phyloP scores from a whole-genome alignment of 2,888 invertebrate genomes.

The Octonoba sinensis region DNA sequence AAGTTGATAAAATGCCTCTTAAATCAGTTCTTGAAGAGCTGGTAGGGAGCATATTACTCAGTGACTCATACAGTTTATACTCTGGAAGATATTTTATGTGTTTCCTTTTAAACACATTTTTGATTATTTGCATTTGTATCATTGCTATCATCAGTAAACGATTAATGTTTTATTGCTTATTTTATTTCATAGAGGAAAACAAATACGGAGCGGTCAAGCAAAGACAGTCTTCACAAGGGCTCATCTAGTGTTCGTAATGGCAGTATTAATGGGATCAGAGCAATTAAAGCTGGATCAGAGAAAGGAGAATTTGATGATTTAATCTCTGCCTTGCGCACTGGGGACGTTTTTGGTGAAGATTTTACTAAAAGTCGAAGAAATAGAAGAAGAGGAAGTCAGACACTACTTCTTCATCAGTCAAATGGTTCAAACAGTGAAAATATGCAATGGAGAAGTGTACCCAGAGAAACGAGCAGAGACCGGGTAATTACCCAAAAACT shows the following conservation, averaged over 20 bases:
- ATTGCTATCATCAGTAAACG: no score
- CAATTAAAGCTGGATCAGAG: conserved; percentile 72
- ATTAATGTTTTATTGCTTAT: neutral
- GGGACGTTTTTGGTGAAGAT: conserved; percentile 95
- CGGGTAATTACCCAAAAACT: conserved; percentile 55
- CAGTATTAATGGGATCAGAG: conserved; percentile 67
- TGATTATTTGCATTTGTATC: no score
- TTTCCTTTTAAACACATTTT: no score
- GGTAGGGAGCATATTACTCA: no score
- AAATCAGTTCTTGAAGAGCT: no score
- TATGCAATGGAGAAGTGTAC: conserved; percentile 60
- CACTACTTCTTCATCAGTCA: conserved; percentile 51
- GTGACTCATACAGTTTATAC: no score
- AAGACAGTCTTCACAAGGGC: conserved; percentile 75
- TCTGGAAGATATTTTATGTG: no score
- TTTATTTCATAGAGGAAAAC: conserved; percentile 39
- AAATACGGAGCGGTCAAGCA: conserved; percentile 76
- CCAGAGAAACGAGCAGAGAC: conserved; percentile 59
- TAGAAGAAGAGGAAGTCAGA: conserved; percentile 59
- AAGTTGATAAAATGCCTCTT: no score
- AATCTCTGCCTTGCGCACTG: conserved; percentile 92
- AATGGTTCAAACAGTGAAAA: conserved; percentile 46
- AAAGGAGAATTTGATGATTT: conserved; percentile 96
- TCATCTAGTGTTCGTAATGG: conserved; percentile 74
- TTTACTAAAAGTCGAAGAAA: conserved; percentile 91